Base-by-base conservation (phyloP, 92 coral and sea anemone genomes). In the Blastomussa wellsi region DNA sequence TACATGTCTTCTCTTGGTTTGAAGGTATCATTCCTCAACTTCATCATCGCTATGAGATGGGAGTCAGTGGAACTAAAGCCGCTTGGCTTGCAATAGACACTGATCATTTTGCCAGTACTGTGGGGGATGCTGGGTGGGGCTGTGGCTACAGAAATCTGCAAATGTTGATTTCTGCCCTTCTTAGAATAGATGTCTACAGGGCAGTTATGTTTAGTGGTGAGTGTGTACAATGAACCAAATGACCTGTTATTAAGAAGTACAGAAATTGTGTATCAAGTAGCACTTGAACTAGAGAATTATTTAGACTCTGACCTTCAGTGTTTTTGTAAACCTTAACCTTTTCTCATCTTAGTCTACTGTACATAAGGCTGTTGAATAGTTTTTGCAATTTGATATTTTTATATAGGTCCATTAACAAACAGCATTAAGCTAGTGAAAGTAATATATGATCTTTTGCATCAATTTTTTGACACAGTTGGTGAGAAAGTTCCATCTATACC, bases 101-200 rank as follows among this genome's bases (percentile, higher is more conserved):
- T 19, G 97, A 91, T 76, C 99, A 97, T 71, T 97, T 87, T 82
- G 93, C 99, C 49, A 97, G 97, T 72, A 97, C 95, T 57, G 98
- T 95, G 42, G 99, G 99, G 14, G 98, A 97, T 65, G 98, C 98
- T 38, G 94, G 95, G 1, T 97, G 99, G 99, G 99, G 99, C 3
- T 97, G 99, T 86, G 99, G 99, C 26, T 97, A 97, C 78, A 91
- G 98, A 72, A 97, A 97, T 62, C 87, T 97, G 37, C 99, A 97
- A 88, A 97, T 97, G 99, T 77, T 97, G 68, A 80, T 95, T 9
- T 97, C 99, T 16, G 88, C 97, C 17, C 90, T 97, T 49, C 85
- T 91, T 5, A 90, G 91, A 81, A 87, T 93, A 79, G 98, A 95
- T 17, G 65, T 82, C 52, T 97, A 93, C 91, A 91, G 91, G 44